Evolutionary conservation across 2,888 invertebrate genomes (phyloP), one percentile per base, ranked within the genome.

Genomic region (Mythimna albipuncta): DNA sequence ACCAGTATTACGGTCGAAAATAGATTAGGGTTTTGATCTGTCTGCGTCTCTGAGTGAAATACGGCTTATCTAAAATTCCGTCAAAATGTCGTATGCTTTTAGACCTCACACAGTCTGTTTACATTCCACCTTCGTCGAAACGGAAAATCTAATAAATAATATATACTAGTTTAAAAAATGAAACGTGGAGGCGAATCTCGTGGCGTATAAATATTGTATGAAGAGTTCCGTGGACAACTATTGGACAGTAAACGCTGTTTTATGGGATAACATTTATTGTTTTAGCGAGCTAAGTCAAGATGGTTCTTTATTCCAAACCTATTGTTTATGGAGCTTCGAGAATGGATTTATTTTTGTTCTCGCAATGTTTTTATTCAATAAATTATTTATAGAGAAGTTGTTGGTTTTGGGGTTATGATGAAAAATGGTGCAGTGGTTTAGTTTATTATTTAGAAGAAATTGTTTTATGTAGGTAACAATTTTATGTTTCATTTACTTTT

Each of bases 251-350:
- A 95, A 94, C 91, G 92, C 89, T 92, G 92, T 93, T 94, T 94
- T 94, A 95, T 94, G 91, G 92, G 91, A 92, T 90, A 91, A 89
- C 93, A 94, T 94, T 94, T 94, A 95, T 94, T 94, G 93, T 94
- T 94, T 92, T 91, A 93, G 91, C 90, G 91, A 89, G 87, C 90
- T 90, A 89, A 92, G 90, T 89, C 84, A 86, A 85, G 88, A 88
- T 90, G 89, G 83, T 79, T 82, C 83, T 92, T 90, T 88, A 91
- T 90, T 87, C 85, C 79, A 68, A 80, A 80, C 74, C 85, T 89
- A 90, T 92, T 92, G 89, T 93, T 91, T 92, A 90, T 91, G 84
- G 88, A 83, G 81, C 83, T 86, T 79, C 77, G 75, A 71, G 74
- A 82, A 83, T 86, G 64, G 80, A 70, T 81, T 80, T 83, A 77